phyloP scores from a whole-genome alignment of 2,888 invertebrate species.

The Teleogryllus oceanicus region DNA sequence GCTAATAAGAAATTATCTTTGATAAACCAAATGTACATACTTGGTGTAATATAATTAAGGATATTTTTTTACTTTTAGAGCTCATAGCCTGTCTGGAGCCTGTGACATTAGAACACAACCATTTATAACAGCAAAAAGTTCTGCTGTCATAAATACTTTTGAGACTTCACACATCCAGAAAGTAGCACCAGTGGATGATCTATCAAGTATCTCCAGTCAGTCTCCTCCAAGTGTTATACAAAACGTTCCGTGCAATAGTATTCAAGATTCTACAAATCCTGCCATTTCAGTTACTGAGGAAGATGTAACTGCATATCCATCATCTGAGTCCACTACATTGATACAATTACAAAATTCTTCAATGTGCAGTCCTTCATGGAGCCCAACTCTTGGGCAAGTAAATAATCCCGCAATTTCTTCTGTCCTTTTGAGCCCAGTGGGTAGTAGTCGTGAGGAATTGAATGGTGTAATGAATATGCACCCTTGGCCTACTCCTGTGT shows the following conservation, averaged over 20 bases:
- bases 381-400: slow-evolving; percentile 20
- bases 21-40: too few relatives aligned
- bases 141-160: background rate
- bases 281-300: background rate
- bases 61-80: slow-evolving; percentile 30
- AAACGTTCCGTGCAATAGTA: background rate
- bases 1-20: too few relatives aligned
- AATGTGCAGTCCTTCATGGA: slow-evolving; percentile 26
- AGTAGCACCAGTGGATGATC: background rate
- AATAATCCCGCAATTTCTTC: slow-evolving; percentile 37
- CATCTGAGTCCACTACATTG: background rate
- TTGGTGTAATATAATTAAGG: too few relatives aligned
- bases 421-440: slow-evolving; percentile 42
- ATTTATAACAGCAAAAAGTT: background rate
- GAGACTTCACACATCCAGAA: background rate
- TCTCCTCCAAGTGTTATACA: background rate
- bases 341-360: background rate
- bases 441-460: slow-evolving; percentile 43
- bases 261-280: background rate
- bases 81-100: slow-evolving; percentile 34
- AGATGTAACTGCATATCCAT: background rate
- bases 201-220: background rate
- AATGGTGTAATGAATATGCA: slow-evolving; percentile 37
- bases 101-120: slow-evolving; percentile 26
- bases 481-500: slow-evolving; percentile 46